These are phyloP conservation scores for Scylla paramamosain DNA, from an alignment of 1,140 invertebrate species.

Conservation along the genomic window DNA sequence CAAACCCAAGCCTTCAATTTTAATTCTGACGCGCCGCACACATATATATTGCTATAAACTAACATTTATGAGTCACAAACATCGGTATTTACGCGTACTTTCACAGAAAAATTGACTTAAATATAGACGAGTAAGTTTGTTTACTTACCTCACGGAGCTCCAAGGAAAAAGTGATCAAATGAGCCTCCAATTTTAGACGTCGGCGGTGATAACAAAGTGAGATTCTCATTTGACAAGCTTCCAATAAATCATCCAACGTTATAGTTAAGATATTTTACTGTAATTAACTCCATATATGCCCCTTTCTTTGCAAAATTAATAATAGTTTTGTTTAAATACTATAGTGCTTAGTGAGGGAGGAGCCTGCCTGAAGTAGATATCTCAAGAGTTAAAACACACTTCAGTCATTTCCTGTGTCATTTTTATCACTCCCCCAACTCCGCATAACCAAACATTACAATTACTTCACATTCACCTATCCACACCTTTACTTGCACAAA, in stretches of 20 bases:
- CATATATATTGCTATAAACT: background rate
- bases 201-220: background rate
- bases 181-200: background rate
- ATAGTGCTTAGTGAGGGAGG: conserved; percentile 24
- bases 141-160: conserved; percentile 23
- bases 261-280: too few relatives aligned
- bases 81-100: background rate
- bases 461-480: too few relatives aligned
- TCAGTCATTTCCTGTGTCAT: conserved; percentile 27
- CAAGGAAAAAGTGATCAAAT: background rate
- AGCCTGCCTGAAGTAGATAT: conserved; percentile 6
- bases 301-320: too few relatives aligned
- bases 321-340: background rate
- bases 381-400: background rate
- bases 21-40: background rate
- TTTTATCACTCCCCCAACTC: background rate
- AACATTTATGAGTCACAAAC: background rate
- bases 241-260: too few relatives aligned
- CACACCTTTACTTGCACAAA: too few relatives aligned
- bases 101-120: conserved; percentile 2
- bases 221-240: background rate
- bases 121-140: background rate
- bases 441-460: too few relatives aligned
- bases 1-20: background rate
- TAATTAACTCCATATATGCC: too few relatives aligned